These are phyloP conservation scores for Anthoptus insignis DNA, from an alignment of 2,888 invertebrate species.

Conservation along the genomic window DNA sequence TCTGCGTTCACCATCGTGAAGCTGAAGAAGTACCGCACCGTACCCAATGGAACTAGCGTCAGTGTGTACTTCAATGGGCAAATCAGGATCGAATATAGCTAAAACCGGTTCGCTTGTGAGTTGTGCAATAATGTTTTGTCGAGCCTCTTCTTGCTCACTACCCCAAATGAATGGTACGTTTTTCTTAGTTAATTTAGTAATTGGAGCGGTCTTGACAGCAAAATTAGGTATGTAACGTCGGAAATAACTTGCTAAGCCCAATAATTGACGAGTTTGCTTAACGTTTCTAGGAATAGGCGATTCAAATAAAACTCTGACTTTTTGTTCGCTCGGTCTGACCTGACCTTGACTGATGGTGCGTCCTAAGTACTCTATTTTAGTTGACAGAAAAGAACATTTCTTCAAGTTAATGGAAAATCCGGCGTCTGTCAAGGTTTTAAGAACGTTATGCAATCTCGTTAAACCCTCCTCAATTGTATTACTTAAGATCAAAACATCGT, in stretches of 20 bases:
- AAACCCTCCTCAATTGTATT: no score
- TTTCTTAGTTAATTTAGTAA: neutral
- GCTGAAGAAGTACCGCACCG: constrained; percentile 38
- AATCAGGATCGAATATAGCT: neutral
- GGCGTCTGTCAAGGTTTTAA: neutral
- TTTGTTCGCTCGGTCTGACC: constrained; percentile 6
- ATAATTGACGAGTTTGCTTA: neutral
- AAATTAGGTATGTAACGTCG: constrained; percentile 1
- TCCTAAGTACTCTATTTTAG: constrained; percentile 3
- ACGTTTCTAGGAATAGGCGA: neutral
- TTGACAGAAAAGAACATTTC: constrained; percentile 6
- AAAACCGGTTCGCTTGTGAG: neutral
- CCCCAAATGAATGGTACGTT: neutral
- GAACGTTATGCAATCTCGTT: neutral
- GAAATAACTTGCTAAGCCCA: constrained; percentile 2
- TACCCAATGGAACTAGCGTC: constrained; percentile 50
- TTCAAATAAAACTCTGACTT: neutral
- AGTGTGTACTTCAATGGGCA: constrained; percentile 26
- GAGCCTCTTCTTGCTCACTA: neutral
- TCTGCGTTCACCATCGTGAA: constrained; percentile 3
- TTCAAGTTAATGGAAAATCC: constrained; percentile 4
- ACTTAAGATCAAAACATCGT: constrained; percentile 11
- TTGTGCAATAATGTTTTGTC: neutral
- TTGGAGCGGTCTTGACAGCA: neutral
- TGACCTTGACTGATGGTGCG: neutral